Base-by-base conservation (phyloP, 1,140 invertebrate genomes). In the Drosophila bifasciata region DNA sequence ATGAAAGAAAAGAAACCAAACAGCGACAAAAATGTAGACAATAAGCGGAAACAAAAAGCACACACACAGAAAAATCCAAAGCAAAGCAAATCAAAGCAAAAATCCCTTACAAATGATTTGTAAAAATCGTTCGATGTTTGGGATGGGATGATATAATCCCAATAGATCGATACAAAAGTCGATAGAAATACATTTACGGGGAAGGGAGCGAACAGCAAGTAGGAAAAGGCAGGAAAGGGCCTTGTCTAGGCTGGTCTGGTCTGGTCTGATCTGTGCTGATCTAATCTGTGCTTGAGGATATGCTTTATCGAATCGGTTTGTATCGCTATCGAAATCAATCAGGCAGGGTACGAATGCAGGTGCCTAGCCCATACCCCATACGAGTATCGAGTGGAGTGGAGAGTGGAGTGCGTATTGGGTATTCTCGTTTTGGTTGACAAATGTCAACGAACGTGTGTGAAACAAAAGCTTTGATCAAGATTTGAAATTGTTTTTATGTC, bases 401-500 rank as follows among this genome's bases (percentile, higher is more conserved):
- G 19, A 1, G 2, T 1, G 19, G 19, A 2, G 19, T 19, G 1
- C 19, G 17, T 51, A 1, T 40, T n/a, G 19, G 19, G 21, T n/a
- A 17, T 7, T 43, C 48, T 15, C 32, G 11, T 36, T 32, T 36
- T 32, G 6, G 16, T 25, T 83, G 74, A 81, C 60, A 77, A 86
- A 80, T 86, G 80, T 85, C 80, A 85, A 86, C 80, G 80, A 85
- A 58, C 66, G 55, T 48, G 50, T 48, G 57, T n/a, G 45, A 17
- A 64, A 84, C 79, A 83, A 83, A 68, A 76, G 80, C 55, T 61
- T 63, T 48, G 58, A 79, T 74, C 71, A 74, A 80, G 66, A 80
- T 86, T 86, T 84, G 67, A 85, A 85, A 80, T 73, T 76, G 60
- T 74, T 84, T 80, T n/a, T n/a, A n/a, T 79, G 75, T 48, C 53